Conservation (phyloP, 1,140 invertebrate species). For the Bombus waltoni region DNA sequence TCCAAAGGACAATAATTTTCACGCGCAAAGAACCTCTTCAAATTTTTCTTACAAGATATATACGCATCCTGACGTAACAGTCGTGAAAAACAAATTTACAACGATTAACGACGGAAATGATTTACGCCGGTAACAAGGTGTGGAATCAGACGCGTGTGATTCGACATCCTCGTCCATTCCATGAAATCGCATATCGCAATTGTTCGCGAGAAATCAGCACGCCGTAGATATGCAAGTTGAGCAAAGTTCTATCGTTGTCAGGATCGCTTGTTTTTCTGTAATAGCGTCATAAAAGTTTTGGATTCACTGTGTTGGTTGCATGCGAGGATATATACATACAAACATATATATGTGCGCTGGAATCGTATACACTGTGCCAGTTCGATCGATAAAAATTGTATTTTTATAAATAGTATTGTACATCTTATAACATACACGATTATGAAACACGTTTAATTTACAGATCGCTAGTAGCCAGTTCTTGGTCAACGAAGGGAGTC, state of each 20-base stretch:
- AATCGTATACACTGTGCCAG: neutral
- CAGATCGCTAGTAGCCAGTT: neutral
- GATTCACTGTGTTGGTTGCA: neutral
- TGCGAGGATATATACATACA: neutral
- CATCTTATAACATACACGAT: slow-evolving; percentile 2
- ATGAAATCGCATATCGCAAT: neutral
- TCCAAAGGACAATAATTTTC: neutral
- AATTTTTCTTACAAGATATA: neutral
- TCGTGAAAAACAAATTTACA: neutral
- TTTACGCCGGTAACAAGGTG: neutral
- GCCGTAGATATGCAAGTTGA: no score
- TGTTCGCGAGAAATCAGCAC: slow-evolving; percentile 22
- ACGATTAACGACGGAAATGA: neutral
- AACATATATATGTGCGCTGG: neutral
- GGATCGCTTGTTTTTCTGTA: neutral
- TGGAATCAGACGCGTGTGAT: neutral
- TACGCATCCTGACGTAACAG: no score
- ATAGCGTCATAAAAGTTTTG: neutral
- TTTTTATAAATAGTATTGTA: slow-evolving; percentile 29
- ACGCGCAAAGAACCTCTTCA: no score
- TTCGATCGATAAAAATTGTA: slow-evolving; percentile 19
- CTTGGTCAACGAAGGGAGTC: neutral
- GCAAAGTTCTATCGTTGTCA: neutral
- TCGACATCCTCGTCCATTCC: neutral
- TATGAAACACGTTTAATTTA: slow-evolving; percentile 13